These are phyloP conservation scores for Manis javanica DNA, from an alignment of 2,797 vertebrate genomes.

Conservation along the genomic window DNA sequence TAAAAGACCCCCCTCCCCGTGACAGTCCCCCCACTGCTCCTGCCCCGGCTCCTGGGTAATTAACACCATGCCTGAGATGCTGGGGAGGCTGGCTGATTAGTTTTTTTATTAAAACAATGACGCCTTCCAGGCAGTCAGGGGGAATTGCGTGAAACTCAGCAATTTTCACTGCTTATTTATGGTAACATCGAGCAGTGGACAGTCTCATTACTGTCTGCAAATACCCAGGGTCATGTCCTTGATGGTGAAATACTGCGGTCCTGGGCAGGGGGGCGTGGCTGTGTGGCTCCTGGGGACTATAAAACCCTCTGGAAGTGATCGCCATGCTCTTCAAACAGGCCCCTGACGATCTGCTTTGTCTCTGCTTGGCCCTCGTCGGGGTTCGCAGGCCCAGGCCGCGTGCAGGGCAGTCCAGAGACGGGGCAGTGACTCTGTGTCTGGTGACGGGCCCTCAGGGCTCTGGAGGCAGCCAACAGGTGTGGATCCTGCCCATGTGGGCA, in stretches of 20 bases:
- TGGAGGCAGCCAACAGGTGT: neutral
- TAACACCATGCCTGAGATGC: constrained; percentile 51
- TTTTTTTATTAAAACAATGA: constrained; percentile 89
- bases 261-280: constrained; percentile 82
- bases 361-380: neutral
- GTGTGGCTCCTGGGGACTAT: constrained; percentile 81
- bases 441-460: rapidly evolving
- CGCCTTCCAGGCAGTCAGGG: constrained; percentile 85
- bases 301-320: constrained; percentile 87
- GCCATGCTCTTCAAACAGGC: neutral
- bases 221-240: constrained; percentile 93
- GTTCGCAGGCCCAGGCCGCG: rapidly evolving
- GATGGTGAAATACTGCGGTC: constrained; percentile 88
- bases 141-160: constrained; percentile 85
- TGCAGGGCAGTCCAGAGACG: rapidly evolving
- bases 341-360: neutral
- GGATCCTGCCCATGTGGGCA: rapidly evolving
- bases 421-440: rapidly evolving
- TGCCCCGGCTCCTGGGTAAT: constrained; percentile 51
- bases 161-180: constrained; percentile 92
- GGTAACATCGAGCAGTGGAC: constrained; percentile 89
- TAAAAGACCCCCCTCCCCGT: rapidly evolving
- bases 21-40: rapidly evolving
- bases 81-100: constrained; percentile 85
- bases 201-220: constrained; percentile 92